These are phyloP conservation scores for Sebastes cheni DNA, from an alignment of 2,797 vertebrate genomes.

Conservation along the genomic window DNA sequence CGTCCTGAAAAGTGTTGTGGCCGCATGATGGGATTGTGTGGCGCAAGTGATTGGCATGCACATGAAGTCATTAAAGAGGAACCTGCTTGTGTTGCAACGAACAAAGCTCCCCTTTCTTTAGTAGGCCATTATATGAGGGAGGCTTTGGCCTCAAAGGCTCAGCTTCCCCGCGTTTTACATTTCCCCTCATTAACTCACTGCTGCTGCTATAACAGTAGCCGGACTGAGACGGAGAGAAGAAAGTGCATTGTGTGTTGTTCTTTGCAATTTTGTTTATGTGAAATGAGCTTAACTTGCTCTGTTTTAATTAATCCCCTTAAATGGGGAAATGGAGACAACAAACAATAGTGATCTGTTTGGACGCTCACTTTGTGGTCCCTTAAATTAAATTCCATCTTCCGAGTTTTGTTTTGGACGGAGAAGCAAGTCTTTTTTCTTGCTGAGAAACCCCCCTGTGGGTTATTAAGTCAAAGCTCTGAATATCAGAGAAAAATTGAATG, in stretches of 20 bases:
- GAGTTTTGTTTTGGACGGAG: slow-evolving; percentile 22
- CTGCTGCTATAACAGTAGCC: slow-evolving; percentile 46
- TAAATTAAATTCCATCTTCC: slow-evolving; percentile 3
- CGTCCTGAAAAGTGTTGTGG: slow-evolving; percentile 39
- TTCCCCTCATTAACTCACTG: slow-evolving; percentile 77
- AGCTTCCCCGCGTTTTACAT: slow-evolving; percentile 71
- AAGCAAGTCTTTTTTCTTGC: background rate
- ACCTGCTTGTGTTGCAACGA: slow-evolving; percentile 75
- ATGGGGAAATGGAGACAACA: slow-evolving; percentile 2
- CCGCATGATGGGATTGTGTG: slow-evolving; percentile 63
- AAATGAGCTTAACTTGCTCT: slow-evolving; percentile 26
- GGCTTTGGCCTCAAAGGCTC: slow-evolving; percentile 78
- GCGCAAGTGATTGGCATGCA: slow-evolving; percentile 75
- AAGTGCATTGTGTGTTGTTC: slow-evolving; percentile 50
- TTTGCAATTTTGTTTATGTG: slow-evolving; percentile 40
- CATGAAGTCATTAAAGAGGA: slow-evolving; percentile 81
- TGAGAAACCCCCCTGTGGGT: background rate
- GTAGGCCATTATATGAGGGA: slow-evolving; percentile 68
- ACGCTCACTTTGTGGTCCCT: slow-evolving; percentile 7
- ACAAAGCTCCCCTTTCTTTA: slow-evolving; percentile 79
- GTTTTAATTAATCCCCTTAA: slow-evolving; percentile 13
- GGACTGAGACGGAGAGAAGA: slow-evolving; percentile 44
- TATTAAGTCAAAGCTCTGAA: slow-evolving; percentile 19
- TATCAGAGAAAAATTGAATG: slow-evolving; percentile 5
- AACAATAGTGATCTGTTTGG: background rate